Conservation (phyloP, 2,113 vertebrate genomes). For the Catharus fuscescens region DNA sequence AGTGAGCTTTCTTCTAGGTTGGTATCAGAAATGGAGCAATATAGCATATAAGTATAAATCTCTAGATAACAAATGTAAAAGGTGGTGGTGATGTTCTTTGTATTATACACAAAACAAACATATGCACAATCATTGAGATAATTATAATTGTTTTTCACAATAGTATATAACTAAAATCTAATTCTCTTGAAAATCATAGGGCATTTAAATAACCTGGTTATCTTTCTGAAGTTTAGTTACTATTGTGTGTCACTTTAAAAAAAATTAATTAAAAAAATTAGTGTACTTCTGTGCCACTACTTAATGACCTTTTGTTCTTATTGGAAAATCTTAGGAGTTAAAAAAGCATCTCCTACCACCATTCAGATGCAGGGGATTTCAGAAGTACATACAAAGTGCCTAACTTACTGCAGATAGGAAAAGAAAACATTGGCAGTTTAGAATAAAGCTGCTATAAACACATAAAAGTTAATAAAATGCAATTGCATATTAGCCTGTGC, state of each 20-base stretch:
- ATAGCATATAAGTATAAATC: background rate
- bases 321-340: background rate
- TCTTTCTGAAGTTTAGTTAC: background rate
- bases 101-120: background rate
- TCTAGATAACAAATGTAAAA: background rate
- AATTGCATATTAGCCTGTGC: background rate
- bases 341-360: background rate
- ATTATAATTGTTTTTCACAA: background rate
- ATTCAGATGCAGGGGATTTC: background rate
- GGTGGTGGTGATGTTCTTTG: background rate
- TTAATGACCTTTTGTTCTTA: background rate
- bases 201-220: background rate
- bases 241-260: background rate
- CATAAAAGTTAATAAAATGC: background rate
- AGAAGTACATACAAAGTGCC: background rate
- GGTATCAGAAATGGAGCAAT: background rate
- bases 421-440: background rate
- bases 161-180: background rate
- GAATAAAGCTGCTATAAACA: background rate
- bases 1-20: background rate
- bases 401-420: background rate
- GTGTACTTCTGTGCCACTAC: background rate
- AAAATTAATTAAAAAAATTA: background rate
- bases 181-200: background rate
- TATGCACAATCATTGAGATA: background rate